Evolutionary conservation across 2,797 vertebrate genomes (phyloP).

Genomic region (Pterois miles): DNA sequence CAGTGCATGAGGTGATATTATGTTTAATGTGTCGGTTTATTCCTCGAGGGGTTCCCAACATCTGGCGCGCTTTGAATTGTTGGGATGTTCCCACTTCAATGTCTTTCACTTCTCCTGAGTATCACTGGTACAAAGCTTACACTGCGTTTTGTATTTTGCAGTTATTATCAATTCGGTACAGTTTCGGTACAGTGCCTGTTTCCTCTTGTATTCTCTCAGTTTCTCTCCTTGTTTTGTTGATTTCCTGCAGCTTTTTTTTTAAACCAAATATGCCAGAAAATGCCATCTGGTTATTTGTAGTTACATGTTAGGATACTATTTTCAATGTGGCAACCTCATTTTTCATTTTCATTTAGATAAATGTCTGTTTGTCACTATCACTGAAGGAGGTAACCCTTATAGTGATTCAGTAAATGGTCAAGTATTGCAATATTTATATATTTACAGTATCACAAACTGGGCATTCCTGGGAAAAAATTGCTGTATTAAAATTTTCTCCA

Average conservation of each 20-base stretch:
- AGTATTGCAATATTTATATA: too few relatives aligned
- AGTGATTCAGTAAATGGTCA: too few relatives aligned
- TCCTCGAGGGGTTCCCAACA: conserved; percentile 77
- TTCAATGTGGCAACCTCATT: too few relatives aligned
- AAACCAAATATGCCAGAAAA: neutral
- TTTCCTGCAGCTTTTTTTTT: conserved; percentile 2
- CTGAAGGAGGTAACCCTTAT: too few relatives aligned
- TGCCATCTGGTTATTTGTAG: neutral
- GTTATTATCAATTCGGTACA: conserved; percentile 5
- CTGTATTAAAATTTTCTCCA: too few relatives aligned
- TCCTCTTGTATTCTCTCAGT: conserved; percentile 5
- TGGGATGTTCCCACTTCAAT: conserved; percentile 40
- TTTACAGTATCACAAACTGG: too few relatives aligned
- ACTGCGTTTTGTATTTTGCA: conserved; percentile 6
- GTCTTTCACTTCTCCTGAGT: conserved; percentile 39
- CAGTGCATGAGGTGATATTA: conserved; percentile 79
- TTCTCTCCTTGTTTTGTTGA: neutral
- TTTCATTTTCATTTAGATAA: rapidly evolving
- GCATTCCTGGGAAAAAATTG: too few relatives aligned
- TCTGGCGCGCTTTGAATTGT: conserved; percentile 71
- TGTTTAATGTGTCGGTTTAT: conserved; percentile 80
- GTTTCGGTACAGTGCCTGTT: neutral
- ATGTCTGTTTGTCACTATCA: too few relatives aligned
- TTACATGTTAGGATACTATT: neutral
- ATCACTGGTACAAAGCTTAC: conserved; percentile 15